Evolutionary conservation across 1,140 invertebrate species (phyloP).

Genomic region (Leptopilina boulardi): DNA sequence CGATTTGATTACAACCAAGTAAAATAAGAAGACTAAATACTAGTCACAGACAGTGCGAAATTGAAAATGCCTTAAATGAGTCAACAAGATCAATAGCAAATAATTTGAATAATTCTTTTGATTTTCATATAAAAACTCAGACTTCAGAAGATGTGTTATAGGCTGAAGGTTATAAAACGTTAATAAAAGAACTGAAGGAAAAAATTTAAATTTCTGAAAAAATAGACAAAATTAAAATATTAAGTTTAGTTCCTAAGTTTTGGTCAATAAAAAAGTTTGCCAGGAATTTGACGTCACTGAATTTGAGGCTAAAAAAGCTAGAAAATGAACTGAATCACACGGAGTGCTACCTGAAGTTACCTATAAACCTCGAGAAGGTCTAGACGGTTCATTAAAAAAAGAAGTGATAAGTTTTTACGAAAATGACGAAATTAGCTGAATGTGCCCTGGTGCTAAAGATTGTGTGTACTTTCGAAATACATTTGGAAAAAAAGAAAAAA

Average conservation of each 20-base stretch:
- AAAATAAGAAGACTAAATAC: neutral
- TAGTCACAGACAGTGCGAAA: neutral
- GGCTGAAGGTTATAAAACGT: neutral
- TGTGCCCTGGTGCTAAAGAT: neutral
- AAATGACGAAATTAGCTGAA: neutral
- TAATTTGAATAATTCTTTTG: neutral
- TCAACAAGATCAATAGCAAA: neutral
- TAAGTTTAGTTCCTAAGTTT: neutral
- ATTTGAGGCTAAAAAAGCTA: neutral
- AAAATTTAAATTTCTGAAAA: neutral
- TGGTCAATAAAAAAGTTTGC: neutral
- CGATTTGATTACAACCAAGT: neutral
- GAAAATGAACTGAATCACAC: neutral
- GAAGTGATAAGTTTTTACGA: conserved; percentile 1
- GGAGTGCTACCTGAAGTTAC: neutral
- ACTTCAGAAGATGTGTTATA: neutral
- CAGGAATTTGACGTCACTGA: neutral
- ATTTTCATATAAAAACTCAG: neutral
- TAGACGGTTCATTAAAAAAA: neutral
- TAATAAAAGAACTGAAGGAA: neutral
- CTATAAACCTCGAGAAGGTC: neutral
- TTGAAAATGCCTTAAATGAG: neutral
- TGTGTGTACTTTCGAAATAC: neutral
- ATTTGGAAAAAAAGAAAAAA: neutral
- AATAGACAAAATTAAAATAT: neutral